These are phyloP conservation scores for Barnardius zonarius DNA, from an alignment of 2,113 vertebrate species.

Conservation along the genomic window DNA sequence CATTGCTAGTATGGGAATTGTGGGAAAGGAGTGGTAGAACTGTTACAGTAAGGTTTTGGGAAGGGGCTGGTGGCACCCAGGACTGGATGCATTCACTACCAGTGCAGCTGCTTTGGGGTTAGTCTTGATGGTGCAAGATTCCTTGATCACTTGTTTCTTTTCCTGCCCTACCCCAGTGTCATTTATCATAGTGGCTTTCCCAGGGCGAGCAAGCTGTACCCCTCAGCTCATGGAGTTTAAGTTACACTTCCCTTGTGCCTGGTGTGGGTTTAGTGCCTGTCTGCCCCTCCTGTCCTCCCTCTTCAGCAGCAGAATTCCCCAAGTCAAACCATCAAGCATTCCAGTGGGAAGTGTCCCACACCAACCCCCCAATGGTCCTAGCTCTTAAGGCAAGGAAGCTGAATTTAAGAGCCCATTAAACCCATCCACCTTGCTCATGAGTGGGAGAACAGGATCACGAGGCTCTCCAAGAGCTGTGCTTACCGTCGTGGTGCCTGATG, in stretches of 20 bases:
- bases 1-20: not conserved
- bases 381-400: not conserved
- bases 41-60: not conserved
- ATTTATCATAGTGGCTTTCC: not conserved
- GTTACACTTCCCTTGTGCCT: not conserved
- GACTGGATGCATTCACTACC: not conserved
- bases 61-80: not conserved
- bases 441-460: accelerated
- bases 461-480: not conserved
- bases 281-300: not conserved
- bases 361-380: not conserved
- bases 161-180: not conserved
- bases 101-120: constrained; percentile 23
- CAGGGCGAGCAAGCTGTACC: not conserved
- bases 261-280: not conserved
- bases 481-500: not conserved
- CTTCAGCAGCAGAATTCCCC: not conserved
- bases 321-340: not conserved
- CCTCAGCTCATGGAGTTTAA: not conserved
- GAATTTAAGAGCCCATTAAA: not conserved
- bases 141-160: not conserved
- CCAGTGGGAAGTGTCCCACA: not conserved
- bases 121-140: not conserved
- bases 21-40: not conserved
- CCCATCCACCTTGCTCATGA: not conserved